Evolutionary conservation across 2,797 vertebrate species (phyloP).

Genomic region (Pantherophis vulpinus): DNA sequence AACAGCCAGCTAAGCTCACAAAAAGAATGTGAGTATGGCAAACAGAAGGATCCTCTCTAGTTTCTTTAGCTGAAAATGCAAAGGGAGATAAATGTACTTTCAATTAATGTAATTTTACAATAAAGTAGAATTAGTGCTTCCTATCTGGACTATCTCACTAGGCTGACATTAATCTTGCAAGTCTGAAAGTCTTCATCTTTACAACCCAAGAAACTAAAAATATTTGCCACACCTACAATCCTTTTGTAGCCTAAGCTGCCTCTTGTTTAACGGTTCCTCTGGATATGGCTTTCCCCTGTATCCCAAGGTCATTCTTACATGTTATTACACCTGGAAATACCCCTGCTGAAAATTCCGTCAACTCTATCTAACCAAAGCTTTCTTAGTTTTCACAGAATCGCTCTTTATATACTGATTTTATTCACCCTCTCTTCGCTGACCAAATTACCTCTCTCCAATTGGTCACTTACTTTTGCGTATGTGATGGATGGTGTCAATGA

Average conservation of each 20-base stretch:
- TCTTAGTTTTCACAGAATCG: not conserved
- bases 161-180: not conserved
- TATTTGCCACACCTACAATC: not conserved
- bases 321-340: not conserved
- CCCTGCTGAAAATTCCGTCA: not conserved
- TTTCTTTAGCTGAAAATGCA: not conserved
- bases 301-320: not conserved
- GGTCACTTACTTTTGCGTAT: not conserved
- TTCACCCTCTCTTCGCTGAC: not conserved
- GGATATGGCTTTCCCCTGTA: not conserved
- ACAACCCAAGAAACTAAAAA: not conserved
- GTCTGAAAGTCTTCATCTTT: not conserved
- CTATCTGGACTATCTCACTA: not conserved
- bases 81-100: not conserved
- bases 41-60: not conserved
- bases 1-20: not conserved
- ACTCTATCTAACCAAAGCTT: not conserved
- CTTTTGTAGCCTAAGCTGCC: not conserved
- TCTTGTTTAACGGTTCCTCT: not conserved
- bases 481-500: not conserved
- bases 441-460: not conserved
- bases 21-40: not conserved
- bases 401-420: not conserved
- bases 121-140: not conserved
- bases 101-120: not conserved